Base-by-base conservation (phyloP, 2,113 vertebrate species). In the Periophthalmodon schlosseri region DNA sequence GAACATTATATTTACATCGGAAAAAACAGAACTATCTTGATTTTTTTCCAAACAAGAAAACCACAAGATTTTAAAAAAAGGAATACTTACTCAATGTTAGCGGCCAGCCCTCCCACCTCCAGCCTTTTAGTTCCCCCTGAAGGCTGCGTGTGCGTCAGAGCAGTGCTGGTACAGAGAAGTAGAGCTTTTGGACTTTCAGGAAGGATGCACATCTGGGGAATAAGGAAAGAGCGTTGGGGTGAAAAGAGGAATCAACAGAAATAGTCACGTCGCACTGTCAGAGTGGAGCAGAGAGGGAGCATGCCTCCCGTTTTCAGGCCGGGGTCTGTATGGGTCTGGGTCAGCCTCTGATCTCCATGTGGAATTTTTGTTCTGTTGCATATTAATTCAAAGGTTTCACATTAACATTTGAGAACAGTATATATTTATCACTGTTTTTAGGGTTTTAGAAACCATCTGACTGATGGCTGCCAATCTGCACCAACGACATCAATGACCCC, bases 161-260 rank as follows among this genome's bases (percentile, higher is more conserved):
- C 36, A 76, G 78, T 79, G 66, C 81, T 87, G 90, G 90, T 90
- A 90, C 92, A 91, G 86, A 89, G 81, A 92, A 91, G 90, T 91
- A 88, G 85, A 84, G 83, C 80, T 77, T 90, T 87, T 90, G 74
- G 86, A 89, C 88, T 92, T 92, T 91, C 87, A 91, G 92, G 92
- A 93, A 93, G 92, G 91, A 92, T 90, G 87, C 83, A 82, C 88
- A 92, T 91, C 89, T 91, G 89, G 86, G 85, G 89, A 85, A 89
- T 84, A 86, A 91, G 90, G 87, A 91, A 86, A 90, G 85, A 92
- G 86, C 85, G 84, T 91, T 88, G 72, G 77, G 79, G 82, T 88
- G 76, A 90, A 91, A 90, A 89, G 87, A 90, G 89, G 93, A 93
- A 92, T 90, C 88, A 87, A 84, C 73, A 85, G 81, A 90, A 91